Evolutionary conservation across 2,888 invertebrate species (phyloP).

Genomic region (Galeruca laticollis): DNA sequence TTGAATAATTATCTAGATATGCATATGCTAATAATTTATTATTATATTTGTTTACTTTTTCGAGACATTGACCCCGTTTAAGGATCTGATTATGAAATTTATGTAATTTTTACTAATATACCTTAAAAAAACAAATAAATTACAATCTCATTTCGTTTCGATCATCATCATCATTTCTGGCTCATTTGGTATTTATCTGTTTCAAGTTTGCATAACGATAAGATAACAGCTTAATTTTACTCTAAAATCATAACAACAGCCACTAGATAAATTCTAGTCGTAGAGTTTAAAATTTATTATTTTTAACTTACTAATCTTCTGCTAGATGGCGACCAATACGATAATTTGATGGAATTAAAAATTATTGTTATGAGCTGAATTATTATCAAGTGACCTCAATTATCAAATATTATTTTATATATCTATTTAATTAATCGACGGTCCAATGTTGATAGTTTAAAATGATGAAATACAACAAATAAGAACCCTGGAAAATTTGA

Average conservation of each 20-base stretch:
- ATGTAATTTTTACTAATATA: not conserved
- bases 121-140: conserved; percentile 1
- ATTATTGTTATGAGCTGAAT: not conserved
- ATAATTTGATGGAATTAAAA: not conserved
- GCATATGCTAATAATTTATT: conserved; percentile 12
- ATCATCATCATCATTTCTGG: not conserved
- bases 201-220: conserved; percentile 10
- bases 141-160: not conserved
- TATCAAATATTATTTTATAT: conserved; percentile 5
- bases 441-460: not conserved
- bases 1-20: conserved; percentile 17
- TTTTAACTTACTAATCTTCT: not conserved
- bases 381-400: conserved; percentile 13
- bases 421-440: not conserved
- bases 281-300: not conserved
- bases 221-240: not conserved
- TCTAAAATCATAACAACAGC: not conserved
- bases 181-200: not conserved
- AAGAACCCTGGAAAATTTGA: not conserved
- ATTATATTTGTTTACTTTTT: conserved; percentile 31
- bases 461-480: not conserved
- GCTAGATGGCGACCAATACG: not conserved
- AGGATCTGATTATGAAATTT: conserved; percentile 19
- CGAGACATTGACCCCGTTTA: conserved; percentile 29
- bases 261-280: not conserved